Base-by-base conservation (phyloP, 2,797 vertebrate species). In the Octomys mimax region DNA sequence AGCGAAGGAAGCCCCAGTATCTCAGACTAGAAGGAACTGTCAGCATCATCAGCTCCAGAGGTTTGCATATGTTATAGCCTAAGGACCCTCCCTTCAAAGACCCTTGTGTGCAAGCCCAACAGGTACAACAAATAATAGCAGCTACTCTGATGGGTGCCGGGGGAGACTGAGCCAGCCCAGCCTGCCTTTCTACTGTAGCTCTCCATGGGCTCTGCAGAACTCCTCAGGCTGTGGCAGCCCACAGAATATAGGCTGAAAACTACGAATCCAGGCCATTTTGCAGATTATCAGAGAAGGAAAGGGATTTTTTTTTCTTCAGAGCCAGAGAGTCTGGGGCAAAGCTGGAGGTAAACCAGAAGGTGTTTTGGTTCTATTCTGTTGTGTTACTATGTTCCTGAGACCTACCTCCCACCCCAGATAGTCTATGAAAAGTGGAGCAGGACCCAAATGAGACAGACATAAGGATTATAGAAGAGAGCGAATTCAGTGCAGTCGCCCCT, bases 41-140 rank as follows among this genome's bases (percentile, higher is more conserved):
- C n/a, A 52, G 8, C 52, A 80, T 61, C 59, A 66, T 31, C 70
- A 46, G 39, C 62, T 93, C 84, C 49, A 92, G 57, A 61, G 61
- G 46, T 68, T 79, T 85, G 71, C 52, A 87, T 85, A 68, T 14
- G 54, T 36, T 78, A 39, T 62, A 83, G 59, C 68, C 59, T 88
- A 79, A 66, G 73, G 68, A 94, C 26, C n/a, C 18, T 93, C 85
- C 86, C 61, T 96, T 94, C 73, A 94, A 92, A 95, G 68, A 91
- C 61, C 42, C 46, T 83, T 59, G 2, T 90, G 4, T 92, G 57
- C 75, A 85, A 90, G 93, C 75, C 62, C 71, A 94, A 42, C 52
- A 62, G n/a, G 24, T 36, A 84, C 82, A 92, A 66, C 62, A 77
- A 42, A 82, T 86, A 33, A 79, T 85, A 68, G 84, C 87, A 93